These are phyloP conservation scores for Notothenia coriiceps DNA, from an alignment of 2,113 vertebrate genomes.

Conservation along the genomic window DNA sequence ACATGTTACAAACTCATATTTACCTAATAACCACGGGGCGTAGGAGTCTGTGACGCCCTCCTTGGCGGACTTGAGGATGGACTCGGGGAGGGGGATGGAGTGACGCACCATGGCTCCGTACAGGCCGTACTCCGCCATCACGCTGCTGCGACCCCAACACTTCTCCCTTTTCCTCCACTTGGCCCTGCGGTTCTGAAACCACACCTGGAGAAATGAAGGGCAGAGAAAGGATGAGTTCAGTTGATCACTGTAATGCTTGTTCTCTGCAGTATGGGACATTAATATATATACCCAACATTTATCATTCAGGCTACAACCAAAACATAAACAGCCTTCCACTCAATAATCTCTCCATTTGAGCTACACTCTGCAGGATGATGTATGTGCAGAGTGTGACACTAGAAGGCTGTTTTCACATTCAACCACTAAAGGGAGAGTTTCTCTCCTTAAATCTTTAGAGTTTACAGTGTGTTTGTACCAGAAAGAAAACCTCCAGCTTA, in stretches of 20 bases:
- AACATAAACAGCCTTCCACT: background rate
- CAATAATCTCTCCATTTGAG: slow-evolving; percentile 10
- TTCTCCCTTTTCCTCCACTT: slow-evolving; percentile 99
- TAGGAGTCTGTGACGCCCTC: slow-evolving; percentile 98
- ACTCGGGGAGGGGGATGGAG: slow-evolving; percentile 97
- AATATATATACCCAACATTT: background rate
- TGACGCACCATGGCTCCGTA: slow-evolving; percentile 99
- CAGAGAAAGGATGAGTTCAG: background rate
- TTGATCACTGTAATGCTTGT: too few relatives aligned
- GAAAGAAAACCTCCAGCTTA: background rate
- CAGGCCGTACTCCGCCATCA: slow-evolving; percentile 98
- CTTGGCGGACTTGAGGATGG: slow-evolving; percentile 98
- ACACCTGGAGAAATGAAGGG: slow-evolving; percentile 85
- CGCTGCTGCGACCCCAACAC: slow-evolving; percentile 98
- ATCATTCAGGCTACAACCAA: background rate
- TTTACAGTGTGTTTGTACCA: background rate
- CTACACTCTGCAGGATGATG: slow-evolving; percentile 5
- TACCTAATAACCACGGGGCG: slow-evolving; percentile 97
- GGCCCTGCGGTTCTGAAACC: slow-evolving; percentile 98
- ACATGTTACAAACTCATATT: slow-evolving; percentile 45
- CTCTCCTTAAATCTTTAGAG: background rate
- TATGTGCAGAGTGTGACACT: background rate
- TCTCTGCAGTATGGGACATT: too few relatives aligned
- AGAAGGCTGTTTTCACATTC: background rate
- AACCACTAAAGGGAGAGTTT: background rate